These are phyloP conservation scores for Prinia subflava DNA, from an alignment of 2,113 vertebrate species.

Conservation along the genomic window DNA sequence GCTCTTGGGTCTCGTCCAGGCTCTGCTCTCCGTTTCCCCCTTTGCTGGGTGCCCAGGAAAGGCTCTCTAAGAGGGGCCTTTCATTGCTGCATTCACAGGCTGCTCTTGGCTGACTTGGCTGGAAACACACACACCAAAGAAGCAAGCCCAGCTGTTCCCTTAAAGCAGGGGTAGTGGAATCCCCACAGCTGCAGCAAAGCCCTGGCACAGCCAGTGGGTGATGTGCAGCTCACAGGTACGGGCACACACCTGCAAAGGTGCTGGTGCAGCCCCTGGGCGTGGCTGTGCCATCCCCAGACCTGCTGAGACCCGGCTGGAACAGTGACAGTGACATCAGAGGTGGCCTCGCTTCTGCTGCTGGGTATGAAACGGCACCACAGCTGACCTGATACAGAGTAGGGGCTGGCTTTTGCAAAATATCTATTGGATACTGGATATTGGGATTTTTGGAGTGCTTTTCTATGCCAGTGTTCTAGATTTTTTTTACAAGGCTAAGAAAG, in stretches of 20 bases:
- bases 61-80: neutral
- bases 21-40: neutral
- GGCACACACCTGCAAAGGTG: fast-evolving
- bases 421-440: too few species aligned
- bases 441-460: neutral
- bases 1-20: neutral
- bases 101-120: neutral
- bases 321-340: neutral
- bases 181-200: neutral
- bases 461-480: fast-evolving
- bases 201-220: neutral
- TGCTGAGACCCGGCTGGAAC: neutral
- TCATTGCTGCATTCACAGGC: neutral
- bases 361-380: neutral
- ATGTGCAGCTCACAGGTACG: neutral
- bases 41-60: neutral
- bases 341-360: fast-evolving
- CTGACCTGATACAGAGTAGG: neutral
- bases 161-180: neutral
- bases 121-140: neutral
- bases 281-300: neutral
- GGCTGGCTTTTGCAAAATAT: neutral
- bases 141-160: neutral
- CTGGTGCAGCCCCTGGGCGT: neutral
- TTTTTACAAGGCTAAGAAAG: neutral